Conservation (phyloP, 1,140 invertebrate genomes). For the Tetragonula clypearis region DNA sequence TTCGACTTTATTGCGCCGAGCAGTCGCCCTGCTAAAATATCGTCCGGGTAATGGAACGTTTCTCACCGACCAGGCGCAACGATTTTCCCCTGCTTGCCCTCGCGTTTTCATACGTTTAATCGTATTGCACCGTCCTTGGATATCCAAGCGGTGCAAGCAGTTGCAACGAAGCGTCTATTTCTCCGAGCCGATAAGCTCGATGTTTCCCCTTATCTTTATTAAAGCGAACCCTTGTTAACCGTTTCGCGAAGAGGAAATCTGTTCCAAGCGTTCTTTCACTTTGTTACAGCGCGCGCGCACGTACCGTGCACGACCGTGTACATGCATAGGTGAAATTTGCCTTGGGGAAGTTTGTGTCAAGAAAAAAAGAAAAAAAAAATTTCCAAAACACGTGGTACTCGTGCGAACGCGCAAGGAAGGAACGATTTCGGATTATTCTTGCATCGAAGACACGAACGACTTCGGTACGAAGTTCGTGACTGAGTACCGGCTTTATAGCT, state of each 20-base stretch:
- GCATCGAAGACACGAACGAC: no score
- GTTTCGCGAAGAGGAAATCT: neutral
- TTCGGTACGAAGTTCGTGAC: no score
- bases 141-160: no score
- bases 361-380: neutral
- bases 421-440: neutral
- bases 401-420: neutral
- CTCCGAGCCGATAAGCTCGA: neutral
- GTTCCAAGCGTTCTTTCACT: no score
- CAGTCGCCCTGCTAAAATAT: constrained; percentile 23
- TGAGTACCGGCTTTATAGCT: no score
- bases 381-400: neutral
- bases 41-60: constrained; percentile 18
- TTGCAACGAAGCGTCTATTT: neutral
- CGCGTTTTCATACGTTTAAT: constrained; percentile 16
- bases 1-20: constrained; percentile 20
- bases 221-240: constrained; percentile 28
- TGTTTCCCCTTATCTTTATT: constrained; percentile 43
- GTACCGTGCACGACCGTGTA: neutral
- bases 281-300: neutral
- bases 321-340: neutral
- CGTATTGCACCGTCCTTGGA: neutral
- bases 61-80: neutral
- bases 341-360: no score
- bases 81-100: neutral